Evolutionary conservation across 2,113 vertebrate genomes (phyloP), one percentile per base, ranked within the genome.

Genomic region (Odontophorus gujanensis): DNA sequence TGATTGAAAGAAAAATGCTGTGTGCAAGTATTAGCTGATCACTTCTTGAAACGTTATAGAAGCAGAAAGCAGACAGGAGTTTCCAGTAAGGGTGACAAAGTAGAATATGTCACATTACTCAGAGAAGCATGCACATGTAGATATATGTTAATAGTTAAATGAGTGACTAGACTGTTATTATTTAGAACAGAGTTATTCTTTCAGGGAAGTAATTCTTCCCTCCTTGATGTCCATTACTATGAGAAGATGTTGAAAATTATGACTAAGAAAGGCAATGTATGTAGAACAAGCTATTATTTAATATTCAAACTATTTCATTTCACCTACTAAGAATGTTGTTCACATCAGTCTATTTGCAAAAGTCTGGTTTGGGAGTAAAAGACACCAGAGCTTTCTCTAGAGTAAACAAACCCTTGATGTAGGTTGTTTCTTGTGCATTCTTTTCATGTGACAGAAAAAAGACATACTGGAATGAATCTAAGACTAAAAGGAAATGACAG

Each of bases 371-470:
- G 40, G 28, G 13, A 68, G 9, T 57, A 42, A 34, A 9, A 90
- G 32, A 28, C 3, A 22, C 10, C 8, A 66, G 30, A 57, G 14
- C 15, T 82, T 95, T 78, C 45, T 80, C 43, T 34, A 74, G 9
- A 65, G 3, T 8, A 62, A 78, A 86, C 48, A 71, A 69, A 79
- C 61, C 34, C 76, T 89, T 67, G 11, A 2, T 34, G 10, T 62
- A 96, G 78, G 17, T 18, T 85, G 9, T 92, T 96, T 66, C 36
- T 83, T 94, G 59, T 91, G 40, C 51, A 96, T 87, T 96, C 72
- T 59, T 15, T 94, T 81, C 93, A 92, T 69, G 85, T 92, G 63
- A 91, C 81, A 63, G 73, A 96, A 95, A 96, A 94, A 18, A 94
- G 93, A 57, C 28, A 32, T 80, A 24, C 88, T 91, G 85, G 69